Base-by-base conservation (phyloP, 2,113 vertebrate species). In the Ivindomyrus marchei region DNA sequence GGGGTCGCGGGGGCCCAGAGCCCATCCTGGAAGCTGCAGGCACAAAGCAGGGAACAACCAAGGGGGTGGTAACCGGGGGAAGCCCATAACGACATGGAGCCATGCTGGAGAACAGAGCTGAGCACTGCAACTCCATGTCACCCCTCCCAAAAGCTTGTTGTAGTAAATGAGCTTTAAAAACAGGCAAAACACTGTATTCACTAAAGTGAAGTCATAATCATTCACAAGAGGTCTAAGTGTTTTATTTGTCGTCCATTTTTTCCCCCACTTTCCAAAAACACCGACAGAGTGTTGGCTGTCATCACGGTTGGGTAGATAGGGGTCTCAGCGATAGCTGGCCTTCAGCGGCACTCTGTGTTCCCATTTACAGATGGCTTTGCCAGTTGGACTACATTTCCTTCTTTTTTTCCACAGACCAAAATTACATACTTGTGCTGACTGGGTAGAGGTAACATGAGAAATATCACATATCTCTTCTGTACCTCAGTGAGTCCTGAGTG, bases 241-340 rank as follows among this genome's bases (percentile, higher is more conserved):
- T 74, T 53, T 70, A 91, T 90, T 85, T 89, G 85, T 66, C 70
- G 45, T 90, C 31, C 83, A 85, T 89, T 88, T 92, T 90, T 90
- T 84, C 88, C 62, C 36, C 77, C 70, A 74, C n/a, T 70, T 87
- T 36, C 24, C 36, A 70, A 62, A 89, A 88, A 84, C 91, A 90
- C 91, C 87, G 92, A 58, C 88, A 90, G 49, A 90, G 45, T 92
- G 90, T 90, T 93, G 13, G 88, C 89, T 92, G 90, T 87, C 91
- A 89, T 62, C 88, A 89, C 90, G 91, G 89, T 77, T 90, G 90
- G 80, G 58, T 88, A 92, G 92, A 91, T 91, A 88, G 24, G 50
- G 42, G 74, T 66, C 74, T 91, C 88, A 91, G 77, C 80, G 91
- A 89, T 49, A 91, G 88, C 84, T 87, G 15, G 27, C 27, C 85